Evolutionary conservation across 2,888 invertebrate species (phyloP), one percentile per base, ranked within the genome.

Genomic region (Phengaris arion): DNA sequence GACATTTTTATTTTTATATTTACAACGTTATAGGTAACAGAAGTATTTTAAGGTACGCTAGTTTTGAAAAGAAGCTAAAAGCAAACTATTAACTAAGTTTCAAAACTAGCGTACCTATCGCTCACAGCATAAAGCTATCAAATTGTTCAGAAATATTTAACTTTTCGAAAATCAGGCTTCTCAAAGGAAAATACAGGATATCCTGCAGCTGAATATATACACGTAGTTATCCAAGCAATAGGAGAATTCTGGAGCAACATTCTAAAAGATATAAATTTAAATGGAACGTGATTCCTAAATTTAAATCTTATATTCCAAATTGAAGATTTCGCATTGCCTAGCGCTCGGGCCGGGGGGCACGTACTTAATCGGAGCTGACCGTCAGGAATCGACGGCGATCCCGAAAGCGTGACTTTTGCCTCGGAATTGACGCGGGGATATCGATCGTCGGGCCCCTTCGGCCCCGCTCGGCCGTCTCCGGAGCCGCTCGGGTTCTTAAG

Each of bases 381-480:
- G 88, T 86, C 87, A 86, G 83, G 86, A 90, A 90, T 92, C 89
- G 89, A 87, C 89, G 88, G 88, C 88, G 87, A 89, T 88, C 90
- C 80, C 78, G 84, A 86, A 90, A 90, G 86, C 84, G 89, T 92
- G 93, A 93, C 93, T 93, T 92, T 90, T 92, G 89, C 87, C 88
- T 89, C 88, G 87, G 89, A 90, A 90, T 90, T 89, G 92, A 90
- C 89, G 90, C 87, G 86, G 85, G 86, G 88, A 89, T 93, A 93
- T 93, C 91, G 93, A 93, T 93, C 92, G 91, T 89, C 89, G 90
- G 84, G 83, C 82, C 83, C 85, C 90, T 89, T 92, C 92, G 92
- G 87, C 75, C 74, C 76, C 78, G 82, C 83, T 92, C 92, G 93
- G 90, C 81, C 64, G 79, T 80, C 81, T 83, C 87, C 93, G 92